Conservation (phyloP, 2,797 vertebrate genomes). For the Enteromius viviparus region DNA sequence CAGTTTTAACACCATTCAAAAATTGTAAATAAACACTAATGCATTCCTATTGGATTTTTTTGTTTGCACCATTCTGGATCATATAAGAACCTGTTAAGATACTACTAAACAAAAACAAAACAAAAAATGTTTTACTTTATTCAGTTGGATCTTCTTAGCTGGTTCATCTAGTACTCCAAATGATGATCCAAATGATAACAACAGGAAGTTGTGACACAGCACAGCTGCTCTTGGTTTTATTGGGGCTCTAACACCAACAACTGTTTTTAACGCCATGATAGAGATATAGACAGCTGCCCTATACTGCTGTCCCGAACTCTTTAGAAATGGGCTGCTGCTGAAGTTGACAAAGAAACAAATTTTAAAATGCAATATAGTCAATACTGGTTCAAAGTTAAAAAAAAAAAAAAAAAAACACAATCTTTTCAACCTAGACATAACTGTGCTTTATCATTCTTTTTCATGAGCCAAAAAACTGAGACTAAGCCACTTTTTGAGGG, state of each 20-base stretch:
- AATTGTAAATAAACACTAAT: background rate
- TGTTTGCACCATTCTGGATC: background rate
- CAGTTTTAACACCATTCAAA: background rate
- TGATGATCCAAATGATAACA: slow-evolving; percentile 38
- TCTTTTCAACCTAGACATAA: background rate
- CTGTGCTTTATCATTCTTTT: background rate
- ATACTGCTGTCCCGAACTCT: slow-evolving; percentile 35
- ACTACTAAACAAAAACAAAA: background rate
- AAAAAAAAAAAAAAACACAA: background rate
- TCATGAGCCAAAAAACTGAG: background rate
- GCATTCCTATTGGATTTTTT: background rate
- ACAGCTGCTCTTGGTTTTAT: slow-evolving; percentile 57
- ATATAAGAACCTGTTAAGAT: background rate
- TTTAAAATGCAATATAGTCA: background rate
- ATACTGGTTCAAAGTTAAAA: background rate
- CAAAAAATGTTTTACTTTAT: background rate
- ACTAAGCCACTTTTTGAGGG: background rate
- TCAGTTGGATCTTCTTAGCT: background rate
- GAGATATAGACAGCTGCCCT: slow-evolving; percentile 52
- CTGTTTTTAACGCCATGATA: slow-evolving; percentile 50
- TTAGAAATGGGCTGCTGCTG: slow-evolving; percentile 12
- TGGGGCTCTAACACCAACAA: slow-evolving; percentile 49
- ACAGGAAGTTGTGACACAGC: slow-evolving; percentile 31
- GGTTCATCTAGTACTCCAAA: slow-evolving; percentile 20
- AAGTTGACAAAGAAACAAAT: background rate